Evolutionary conservation across 2,797 vertebrate genomes (phyloP).

Genomic region (Eulemur rubriventer): DNA sequence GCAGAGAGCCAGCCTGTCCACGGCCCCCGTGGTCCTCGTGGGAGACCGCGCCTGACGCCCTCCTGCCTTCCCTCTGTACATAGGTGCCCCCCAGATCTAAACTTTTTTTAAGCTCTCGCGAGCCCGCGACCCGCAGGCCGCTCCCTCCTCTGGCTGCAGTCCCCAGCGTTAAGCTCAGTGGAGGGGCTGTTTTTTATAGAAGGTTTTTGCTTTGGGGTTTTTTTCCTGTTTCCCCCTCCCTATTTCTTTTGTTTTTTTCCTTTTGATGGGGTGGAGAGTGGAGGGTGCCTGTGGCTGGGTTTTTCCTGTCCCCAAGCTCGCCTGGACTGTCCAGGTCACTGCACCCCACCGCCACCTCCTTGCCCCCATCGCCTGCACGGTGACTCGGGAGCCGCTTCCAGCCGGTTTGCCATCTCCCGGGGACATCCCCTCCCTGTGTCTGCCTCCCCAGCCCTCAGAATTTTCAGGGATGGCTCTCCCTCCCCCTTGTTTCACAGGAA

Average conservation of each 20-base stretch:
- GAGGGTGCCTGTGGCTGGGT: neutral
- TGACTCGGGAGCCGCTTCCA: neutral
- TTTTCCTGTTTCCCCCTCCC: neutral
- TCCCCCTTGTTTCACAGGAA: neutral
- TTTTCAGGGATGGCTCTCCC: slow-evolving; percentile 29
- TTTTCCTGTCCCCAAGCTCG: neutral
- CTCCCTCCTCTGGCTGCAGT: slow-evolving; percentile 78
- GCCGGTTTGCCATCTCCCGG: slow-evolving; percentile 24
- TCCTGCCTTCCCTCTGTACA: slow-evolving; percentile 62
- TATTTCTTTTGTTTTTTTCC: too few relatives aligned
- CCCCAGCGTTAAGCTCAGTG: slow-evolving; percentile 78
- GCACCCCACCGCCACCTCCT: neutral
- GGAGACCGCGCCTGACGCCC: slow-evolving; percentile 87
- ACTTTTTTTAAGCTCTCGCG: slow-evolving; percentile 68
- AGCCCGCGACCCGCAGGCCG: slow-evolving; percentile 74
- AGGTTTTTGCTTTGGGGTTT: slow-evolving; percentile 61
- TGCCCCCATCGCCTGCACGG: neutral
- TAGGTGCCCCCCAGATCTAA: neutral
- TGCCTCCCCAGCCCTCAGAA: neutral
- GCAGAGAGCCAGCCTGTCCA: slow-evolving; percentile 91
- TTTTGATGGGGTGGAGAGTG: neutral
- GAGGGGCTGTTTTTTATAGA: slow-evolving; percentile 61
- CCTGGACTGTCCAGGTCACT: slow-evolving; percentile 48
- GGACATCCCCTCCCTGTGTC: neutral
- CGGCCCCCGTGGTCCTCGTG: slow-evolving; percentile 93